These are phyloP conservation scores for Microcebus ravelobensis DNA, from an alignment of 2,113 vertebrate species.

Conservation along the genomic window DNA sequence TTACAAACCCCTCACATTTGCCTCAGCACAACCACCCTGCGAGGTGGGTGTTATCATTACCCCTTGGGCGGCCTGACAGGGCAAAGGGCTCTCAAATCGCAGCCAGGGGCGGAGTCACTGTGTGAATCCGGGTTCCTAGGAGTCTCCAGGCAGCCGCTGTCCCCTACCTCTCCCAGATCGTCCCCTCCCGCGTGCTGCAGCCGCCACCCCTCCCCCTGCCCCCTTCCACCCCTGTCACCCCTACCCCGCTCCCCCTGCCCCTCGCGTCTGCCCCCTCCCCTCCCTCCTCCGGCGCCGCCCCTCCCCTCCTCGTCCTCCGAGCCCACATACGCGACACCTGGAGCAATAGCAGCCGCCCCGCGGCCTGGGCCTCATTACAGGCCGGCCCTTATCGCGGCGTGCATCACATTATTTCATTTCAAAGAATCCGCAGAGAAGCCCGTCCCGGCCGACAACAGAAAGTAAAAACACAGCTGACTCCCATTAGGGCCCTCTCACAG, in stretches of 20 bases:
- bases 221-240: neutral
- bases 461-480: conserved; percentile 99
- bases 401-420: conserved; percentile 92
- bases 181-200: neutral
- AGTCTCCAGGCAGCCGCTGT: neutral
- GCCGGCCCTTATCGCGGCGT: conserved; percentile 89
- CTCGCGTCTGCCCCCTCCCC: neutral
- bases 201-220: neutral
- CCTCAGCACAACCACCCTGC: neutral
- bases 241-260: accelerated
- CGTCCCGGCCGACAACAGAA: conserved; percentile 89
- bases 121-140: neutral
- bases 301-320: neutral
- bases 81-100: neutral
- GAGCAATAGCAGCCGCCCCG: conserved; percentile 87
- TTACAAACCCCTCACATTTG: neutral
- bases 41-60: neutral
- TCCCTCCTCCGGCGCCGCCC: conserved; percentile 48
- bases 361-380: conserved; percentile 90
- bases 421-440: conserved; percentile 90
- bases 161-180: neutral
- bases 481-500: conserved; percentile 97
- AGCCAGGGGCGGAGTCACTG: neutral
- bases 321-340: conserved; percentile 89
- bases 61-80: neutral